Percentiles rank a stretch among this genome's conserved stretches.
These are phyloP conservation scores for Chelonus insularis DNA, from an alignment of 1,140 invertebrate genomes.

Conservation along the genomic window DNA sequence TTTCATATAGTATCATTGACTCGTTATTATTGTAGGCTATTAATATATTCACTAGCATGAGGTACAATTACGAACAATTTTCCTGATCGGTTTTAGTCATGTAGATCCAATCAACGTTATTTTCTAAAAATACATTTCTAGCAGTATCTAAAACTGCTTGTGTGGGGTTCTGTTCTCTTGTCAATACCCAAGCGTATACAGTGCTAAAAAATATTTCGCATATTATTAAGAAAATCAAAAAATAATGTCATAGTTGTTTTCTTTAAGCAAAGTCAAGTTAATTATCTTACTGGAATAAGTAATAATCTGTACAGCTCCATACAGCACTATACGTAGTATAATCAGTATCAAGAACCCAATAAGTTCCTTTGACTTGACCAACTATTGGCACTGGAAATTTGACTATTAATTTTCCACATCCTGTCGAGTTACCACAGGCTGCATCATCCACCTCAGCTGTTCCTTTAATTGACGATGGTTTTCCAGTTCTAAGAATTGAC, in stretches of 20 bases:
- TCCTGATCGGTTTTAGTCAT: no score
- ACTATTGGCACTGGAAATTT: slow-evolving; percentile 61
- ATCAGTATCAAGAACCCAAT: slow-evolving; percentile 74
- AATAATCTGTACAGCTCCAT: slow-evolving; percentile 69
- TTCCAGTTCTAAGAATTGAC: not conserved
- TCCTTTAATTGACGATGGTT: not conserved
- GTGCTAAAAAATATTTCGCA: not conserved
- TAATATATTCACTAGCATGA: no score
- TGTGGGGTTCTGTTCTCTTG: not conserved
- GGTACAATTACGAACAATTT: no score
- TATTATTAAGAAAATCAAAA: not conserved
- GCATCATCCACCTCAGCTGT: not conserved
- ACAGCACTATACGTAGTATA: slow-evolving; percentile 71
- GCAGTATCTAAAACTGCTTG: not conserved
- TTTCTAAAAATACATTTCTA: not conserved
- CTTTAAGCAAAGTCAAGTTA: no score
- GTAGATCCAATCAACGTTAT: no score
- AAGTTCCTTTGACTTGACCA: slow-evolving; percentile 58
- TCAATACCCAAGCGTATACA: not conserved
- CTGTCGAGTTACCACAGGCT: slow-evolving; percentile 32
- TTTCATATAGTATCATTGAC: no score
- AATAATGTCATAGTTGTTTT: not conserved
- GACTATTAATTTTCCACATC: slow-evolving; percentile 61
- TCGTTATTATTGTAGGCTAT: no score
- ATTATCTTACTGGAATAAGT: slow-evolving; percentile 51